phyloP scores from a whole-genome alignment of 2,888 invertebrate species.

The Cephus runcator region DNA sequence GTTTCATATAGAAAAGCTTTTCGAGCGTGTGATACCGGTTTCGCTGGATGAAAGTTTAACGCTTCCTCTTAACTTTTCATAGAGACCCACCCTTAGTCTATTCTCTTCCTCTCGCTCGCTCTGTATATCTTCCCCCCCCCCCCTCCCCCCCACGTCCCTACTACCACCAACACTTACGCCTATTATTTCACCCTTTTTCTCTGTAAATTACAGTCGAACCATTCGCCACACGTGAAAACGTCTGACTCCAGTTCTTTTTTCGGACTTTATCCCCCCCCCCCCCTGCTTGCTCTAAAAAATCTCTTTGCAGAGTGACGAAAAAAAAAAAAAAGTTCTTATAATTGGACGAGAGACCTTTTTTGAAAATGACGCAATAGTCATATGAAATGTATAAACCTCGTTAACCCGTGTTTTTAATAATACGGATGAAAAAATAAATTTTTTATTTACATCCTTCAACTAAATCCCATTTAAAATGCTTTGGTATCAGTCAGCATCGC shows the following conservation, averaged over 20 bases:
- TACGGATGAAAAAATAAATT: background rate
- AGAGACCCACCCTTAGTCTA: constrained; percentile 4
- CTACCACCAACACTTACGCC: background rate
- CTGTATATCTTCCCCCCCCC: background rate
- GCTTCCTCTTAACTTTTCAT: constrained; percentile 19
- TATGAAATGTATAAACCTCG: background rate
- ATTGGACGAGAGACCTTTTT: background rate
- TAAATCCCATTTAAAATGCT: background rate
- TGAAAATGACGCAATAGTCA: background rate
- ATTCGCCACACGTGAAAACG: background rate
- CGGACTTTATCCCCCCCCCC: background rate
- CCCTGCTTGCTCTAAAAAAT: background rate
- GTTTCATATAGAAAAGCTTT: background rate
- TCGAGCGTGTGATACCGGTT: constrained; percentile 12
- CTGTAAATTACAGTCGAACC: constrained; percentile 15
- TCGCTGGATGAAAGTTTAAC: constrained; percentile 6
- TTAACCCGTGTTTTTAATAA: background rate
- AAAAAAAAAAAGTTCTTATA: background rate
- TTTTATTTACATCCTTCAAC: background rate
- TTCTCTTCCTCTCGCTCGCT: constrained; percentile 9
- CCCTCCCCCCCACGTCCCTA: no score
- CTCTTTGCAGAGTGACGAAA: background rate
- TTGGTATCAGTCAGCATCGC: background rate
- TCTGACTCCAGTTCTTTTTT: no score
- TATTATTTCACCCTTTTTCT: constrained; percentile 15